Evolutionary conservation across 2,888 invertebrate species (phyloP), one percentile per base, ranked within the genome.

Genomic region (Tipula confusa): DNA sequence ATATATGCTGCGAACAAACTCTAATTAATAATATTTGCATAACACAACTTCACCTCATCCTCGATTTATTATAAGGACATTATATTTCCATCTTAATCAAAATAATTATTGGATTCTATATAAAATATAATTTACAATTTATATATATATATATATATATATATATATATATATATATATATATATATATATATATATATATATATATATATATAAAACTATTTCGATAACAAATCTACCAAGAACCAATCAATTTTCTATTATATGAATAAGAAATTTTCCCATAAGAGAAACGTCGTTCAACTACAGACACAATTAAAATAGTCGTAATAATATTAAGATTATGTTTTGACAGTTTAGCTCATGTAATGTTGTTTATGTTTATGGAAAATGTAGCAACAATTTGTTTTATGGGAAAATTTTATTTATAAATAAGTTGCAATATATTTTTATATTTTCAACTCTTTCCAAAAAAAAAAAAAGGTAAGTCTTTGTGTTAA

Each of bases 151-250:
- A n/a, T n/a, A n/a, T n/a, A n/a, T n/a, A n/a, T n/a, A n/a, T n/a
- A n/a, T n/a, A n/a, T n/a, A n/a, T n/a, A n/a, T n/a, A n/a, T n/a
- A n/a, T n/a, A n/a, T n/a, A n/a, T n/a, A n/a, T n/a, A n/a, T n/a
- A n/a, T n/a, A n/a, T n/a, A n/a, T n/a, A n/a, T n/a, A n/a, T n/a
- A 33, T 33, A 33, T 33, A 9, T 33, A 33, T 7, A 3, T 43
- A 24, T 64, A 7, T 64, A 18, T 64, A 9, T 24, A 18, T 64
- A 64, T 3, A 64, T 2, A 64, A 24, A 64, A 64, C 64, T 64
- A 64, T 64, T 64, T 64, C 64, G 24, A 64, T 64, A 64, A 18
- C 64, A 64, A 64, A 64, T 64, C 64, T 64, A 64, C 64, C 64
- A 64, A 64, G 24, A 64, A 64, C 24, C 64, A 64, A 64, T 64